Percentiles rank a stretch among this genome's conserved stretches.
Conservation (phyloP, 2,797 vertebrate species). For the Smutsia temminckii region DNA sequence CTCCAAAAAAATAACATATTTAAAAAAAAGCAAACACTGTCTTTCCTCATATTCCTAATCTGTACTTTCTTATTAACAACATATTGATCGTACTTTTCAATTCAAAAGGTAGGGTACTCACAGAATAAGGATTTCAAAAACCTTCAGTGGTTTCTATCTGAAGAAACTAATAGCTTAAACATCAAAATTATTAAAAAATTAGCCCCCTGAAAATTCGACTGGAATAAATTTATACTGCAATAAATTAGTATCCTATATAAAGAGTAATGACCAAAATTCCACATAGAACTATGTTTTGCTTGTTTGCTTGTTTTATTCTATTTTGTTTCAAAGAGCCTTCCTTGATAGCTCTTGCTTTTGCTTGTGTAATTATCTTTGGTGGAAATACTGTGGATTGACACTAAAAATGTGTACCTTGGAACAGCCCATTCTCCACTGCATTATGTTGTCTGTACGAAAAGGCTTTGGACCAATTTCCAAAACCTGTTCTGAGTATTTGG, state of each 20-base stretch:
- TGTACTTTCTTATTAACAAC: background rate
- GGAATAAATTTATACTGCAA: background rate
- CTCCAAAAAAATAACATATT: background rate
- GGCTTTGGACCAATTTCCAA: background rate
- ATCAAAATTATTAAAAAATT: background rate
- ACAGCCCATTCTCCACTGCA: background rate
- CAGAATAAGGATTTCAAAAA: background rate
- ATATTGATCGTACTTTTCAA: background rate
- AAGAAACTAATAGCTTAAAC: background rate
- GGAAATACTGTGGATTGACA: background rate
- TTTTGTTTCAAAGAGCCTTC: background rate
- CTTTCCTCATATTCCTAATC: background rate
- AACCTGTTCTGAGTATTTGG: background rate
- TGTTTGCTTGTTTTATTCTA: background rate
- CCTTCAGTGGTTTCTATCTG: background rate
- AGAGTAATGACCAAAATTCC: background rate
- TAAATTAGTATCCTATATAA: background rate
- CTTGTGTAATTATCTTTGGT: no score
- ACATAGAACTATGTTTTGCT: fast-evolving
- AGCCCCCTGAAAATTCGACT: background rate
- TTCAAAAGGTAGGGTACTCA: background rate
- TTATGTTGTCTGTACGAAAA: background rate
- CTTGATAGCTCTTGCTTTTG: background rate
- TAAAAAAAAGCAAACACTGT: background rate
- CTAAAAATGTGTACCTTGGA: background rate